These are phyloP conservation scores for Mythimna lalbum DNA, from an alignment of 2,888 invertebrate genomes.

Conservation along the genomic window DNA sequence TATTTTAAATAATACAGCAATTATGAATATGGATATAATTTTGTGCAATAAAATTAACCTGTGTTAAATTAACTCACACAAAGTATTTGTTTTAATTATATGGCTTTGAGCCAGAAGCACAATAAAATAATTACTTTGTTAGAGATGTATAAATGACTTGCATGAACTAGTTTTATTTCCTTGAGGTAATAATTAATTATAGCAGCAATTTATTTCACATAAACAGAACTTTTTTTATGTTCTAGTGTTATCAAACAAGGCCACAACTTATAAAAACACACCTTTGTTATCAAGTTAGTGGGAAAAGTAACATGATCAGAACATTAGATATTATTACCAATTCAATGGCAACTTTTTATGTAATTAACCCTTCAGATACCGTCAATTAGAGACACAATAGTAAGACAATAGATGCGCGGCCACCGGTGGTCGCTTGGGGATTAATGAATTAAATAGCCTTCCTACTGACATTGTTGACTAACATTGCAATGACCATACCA, in stretches of 20 bases:
- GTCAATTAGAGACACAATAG: too few species aligned
- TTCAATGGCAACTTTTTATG: not conserved
- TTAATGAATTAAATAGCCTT: not conserved
- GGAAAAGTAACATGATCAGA: conserved; percentile 1
- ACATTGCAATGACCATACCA: not conserved
- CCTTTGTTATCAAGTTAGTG: not conserved
- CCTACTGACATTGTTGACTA: not conserved
- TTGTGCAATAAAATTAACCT: too few species aligned
- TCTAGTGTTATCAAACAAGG: not conserved
- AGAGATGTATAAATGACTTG: not conserved
- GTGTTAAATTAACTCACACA: too few species aligned
- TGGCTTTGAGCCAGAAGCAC: not conserved
- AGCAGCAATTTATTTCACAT: conserved; percentile 1
- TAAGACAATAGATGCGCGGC: too few species aligned
- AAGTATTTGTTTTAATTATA: too few species aligned
- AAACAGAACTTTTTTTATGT: not conserved
- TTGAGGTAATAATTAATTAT: not conserved
- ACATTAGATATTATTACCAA: not conserved
- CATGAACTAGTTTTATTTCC: not conserved
- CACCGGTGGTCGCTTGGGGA: too few species aligned
- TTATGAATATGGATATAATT: too few species aligned
- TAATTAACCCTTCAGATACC: too few species aligned
- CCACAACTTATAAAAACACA: not conserved
- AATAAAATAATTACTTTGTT: conserved; percentile 10
- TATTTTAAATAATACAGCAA: too few species aligned